Conservation (phyloP, 2,888 invertebrate genomes). For the Acanthosepion pharaonis region DNA sequence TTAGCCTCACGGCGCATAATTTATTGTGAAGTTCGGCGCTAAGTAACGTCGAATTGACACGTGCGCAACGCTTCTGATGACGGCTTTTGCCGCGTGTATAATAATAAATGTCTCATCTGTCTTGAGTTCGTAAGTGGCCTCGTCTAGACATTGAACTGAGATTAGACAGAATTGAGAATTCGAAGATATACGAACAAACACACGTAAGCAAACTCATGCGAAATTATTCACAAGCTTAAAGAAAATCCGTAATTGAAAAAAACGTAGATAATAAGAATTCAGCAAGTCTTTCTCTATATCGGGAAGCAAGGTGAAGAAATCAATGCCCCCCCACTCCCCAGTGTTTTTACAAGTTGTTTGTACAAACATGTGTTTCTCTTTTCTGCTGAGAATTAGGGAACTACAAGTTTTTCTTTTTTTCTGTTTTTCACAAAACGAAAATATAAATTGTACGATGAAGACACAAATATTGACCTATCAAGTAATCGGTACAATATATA, state of each 20-base stretch:
- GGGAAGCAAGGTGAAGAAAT: too few relatives aligned
- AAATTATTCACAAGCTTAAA: background rate
- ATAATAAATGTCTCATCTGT: slow-evolving; percentile 21
- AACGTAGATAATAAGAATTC: too few relatives aligned
- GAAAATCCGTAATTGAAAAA: background rate
- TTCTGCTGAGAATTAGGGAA: too few relatives aligned
- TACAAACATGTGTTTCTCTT: background rate
- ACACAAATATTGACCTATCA: too few relatives aligned
- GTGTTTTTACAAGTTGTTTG: background rate
- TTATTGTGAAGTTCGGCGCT: background rate
- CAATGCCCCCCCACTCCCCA: too few relatives aligned
- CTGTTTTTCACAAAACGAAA: too few relatives aligned
- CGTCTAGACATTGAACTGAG: background rate
- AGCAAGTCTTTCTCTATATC: too few relatives aligned
- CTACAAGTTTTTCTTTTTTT: too few relatives aligned
- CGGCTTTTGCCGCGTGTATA: background rate
- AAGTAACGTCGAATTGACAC: background rate
- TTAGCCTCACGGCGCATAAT: background rate
- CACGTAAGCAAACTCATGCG: background rate
- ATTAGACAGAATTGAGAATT: background rate
- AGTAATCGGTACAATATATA: too few relatives aligned
- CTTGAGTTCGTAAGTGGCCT: background rate
- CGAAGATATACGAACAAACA: background rate
- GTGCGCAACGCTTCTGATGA: background rate
- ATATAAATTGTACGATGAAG: too few relatives aligned